Base-by-base conservation (phyloP, 2,888 invertebrate species). In the Brachylomia viminalis region DNA sequence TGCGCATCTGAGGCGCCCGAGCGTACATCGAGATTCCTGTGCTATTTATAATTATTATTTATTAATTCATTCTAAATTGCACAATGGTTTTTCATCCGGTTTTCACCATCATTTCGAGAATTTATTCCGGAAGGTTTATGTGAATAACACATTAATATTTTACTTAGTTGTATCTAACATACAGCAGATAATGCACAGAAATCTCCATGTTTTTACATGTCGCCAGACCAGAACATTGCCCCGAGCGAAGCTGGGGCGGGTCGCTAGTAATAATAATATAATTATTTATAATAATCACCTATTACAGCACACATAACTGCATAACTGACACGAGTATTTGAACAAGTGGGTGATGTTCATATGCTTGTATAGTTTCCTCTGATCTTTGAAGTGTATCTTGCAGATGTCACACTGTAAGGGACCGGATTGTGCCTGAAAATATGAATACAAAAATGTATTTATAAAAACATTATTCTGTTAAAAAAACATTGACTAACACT, bases 281-380 rank as follows among this genome's bases (percentile, higher is more conserved):
- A 58, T n/a, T n/a, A n/a, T n/a, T n/a, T n/a, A n/a, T n/a, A 42
- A 75, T 52, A 64, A 38, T 86, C 79, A 95, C 95, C 91, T 93
- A 85, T 92, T 94, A 77, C 90, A 94, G 79, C 93, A 95, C n/a
- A 93, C 90, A 62, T 88, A 95, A n/a, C 88, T 91, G 84, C 96
- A 96, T 66, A 91, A 76, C 64, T 92, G 93, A 80, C 96, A 96
- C 1, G 94, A 91, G 77, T 93, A 96, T 78, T 94, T 95, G 86
- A 90, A 93, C 4, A 95, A 86, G 76, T 96, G 96, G 0, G 94
- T 93, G 61, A 92, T 94, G 56, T 90, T 93, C 95, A 96, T 95
- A 75, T 96, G 96, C 49, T 94, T 95, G 89, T 96, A 96, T 85
- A 96, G 88, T 72, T 93, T 93, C 33, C 96, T 90, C 5, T 93